phyloP scores from a whole-genome alignment of 2,888 invertebrate species.

The Orthonevra nobilis region DNA sequence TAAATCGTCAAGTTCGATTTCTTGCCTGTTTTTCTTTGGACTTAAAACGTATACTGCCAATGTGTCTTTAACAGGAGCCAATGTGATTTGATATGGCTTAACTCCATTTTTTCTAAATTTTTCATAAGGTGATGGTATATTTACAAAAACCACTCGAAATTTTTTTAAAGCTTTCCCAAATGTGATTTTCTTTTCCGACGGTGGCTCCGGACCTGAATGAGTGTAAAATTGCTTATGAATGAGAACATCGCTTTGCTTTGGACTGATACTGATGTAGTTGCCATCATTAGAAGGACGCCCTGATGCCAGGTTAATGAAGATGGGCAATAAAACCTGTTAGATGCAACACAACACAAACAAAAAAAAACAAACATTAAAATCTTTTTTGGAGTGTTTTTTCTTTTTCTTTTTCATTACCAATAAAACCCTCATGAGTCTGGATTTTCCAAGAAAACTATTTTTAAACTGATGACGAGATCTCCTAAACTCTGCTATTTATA shows the following conservation, averaged over 20 bases:
- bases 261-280: not conserved
- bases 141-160: slow-evolving; percentile 19
- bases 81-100: not conserved
- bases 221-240: slow-evolving; percentile 30
- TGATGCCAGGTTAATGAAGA: not conserved
- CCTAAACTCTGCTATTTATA: slow-evolving; percentile 19
- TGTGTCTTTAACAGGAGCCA: slow-evolving; percentile 11
- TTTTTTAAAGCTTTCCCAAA: slow-evolving; percentile 17
- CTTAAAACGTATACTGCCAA: slow-evolving; percentile 19
- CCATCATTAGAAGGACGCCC: not conserved
- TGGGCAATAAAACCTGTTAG: not conserved
- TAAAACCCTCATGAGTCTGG: slow-evolving; percentile 9
- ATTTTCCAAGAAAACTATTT: slow-evolving; percentile 2
- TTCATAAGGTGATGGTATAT: slow-evolving; percentile 23
- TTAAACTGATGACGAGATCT: slow-evolving; percentile 13
- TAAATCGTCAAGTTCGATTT: slow-evolving; percentile 9
- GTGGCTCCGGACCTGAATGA: slow-evolving; percentile 11
- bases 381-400: not conserved
- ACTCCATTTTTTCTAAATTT: not conserved
- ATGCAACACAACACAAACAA: too few relatives aligned
- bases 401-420: slow-evolving; percentile 2
- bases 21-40: not conserved
- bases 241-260: slow-evolving; percentile 3
- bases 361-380: not conserved
- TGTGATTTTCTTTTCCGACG: slow-evolving; percentile 12